Evolutionary conservation across 1,140 invertebrate genomes (phyloP).

Genomic region (Apis dorsata): DNA sequence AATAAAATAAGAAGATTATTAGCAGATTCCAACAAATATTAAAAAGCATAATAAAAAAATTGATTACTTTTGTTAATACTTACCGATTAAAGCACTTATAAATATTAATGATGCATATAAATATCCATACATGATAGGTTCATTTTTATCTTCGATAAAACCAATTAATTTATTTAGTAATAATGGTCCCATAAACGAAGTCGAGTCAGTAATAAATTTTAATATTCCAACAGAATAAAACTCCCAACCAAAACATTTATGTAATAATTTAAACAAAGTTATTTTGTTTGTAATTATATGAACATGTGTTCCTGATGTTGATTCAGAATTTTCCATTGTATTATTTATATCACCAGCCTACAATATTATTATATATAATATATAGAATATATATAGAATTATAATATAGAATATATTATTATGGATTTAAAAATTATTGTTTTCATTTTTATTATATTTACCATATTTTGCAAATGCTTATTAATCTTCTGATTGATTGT

Average conservation of each 20-base stretch:
- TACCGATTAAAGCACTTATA: conserved; percentile 83
- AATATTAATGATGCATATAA: conserved; percentile 89
- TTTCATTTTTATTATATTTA: conserved; percentile 38
- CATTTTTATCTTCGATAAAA: conserved; percentile 88
- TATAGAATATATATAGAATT: no score
- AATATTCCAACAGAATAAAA: conserved; percentile 95
- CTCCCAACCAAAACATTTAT: conserved; percentile 90
- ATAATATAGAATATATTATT: no score
- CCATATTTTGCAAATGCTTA: conserved; percentile 68
- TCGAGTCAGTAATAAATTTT: conserved; percentile 90
- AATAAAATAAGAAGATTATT: conserved; percentile 61
- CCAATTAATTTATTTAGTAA: conserved; percentile 90
- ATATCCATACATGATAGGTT: conserved; percentile 87
- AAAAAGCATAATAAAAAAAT: not conserved
- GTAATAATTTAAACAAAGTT: conserved; percentile 87
- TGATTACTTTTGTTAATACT: not conserved
- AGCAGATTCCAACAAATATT: not conserved
- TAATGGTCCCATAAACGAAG: conserved; percentile 93
- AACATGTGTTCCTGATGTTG: conserved; percentile 22
- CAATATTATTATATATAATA: conserved; percentile 1
- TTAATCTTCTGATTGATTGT: conserved; percentile 83
- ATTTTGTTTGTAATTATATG: conserved; percentile 76
- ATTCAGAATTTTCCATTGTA: conserved; percentile 44
- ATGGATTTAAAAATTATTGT: conserved; percentile 1
- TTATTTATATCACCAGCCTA: conserved; percentile 25